These are phyloP conservation scores for Drosophila pallidifrons DNA, from an alignment of 1,140 invertebrate genomes.

Conservation along the genomic window DNA sequence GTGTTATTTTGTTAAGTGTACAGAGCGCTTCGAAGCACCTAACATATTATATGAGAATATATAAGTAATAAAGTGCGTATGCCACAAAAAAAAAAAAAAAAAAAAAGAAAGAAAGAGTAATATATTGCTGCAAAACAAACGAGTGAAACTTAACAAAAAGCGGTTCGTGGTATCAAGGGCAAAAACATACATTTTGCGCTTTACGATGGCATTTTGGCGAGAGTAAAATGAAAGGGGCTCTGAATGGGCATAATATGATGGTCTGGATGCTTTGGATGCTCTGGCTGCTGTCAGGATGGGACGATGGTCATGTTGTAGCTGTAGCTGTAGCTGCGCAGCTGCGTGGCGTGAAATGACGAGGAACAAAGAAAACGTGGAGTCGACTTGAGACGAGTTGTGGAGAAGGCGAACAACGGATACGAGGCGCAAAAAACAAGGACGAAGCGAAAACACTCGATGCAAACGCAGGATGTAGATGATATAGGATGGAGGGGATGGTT, in stretches of 20 bases:
- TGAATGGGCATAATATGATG: constrained; percentile 37
- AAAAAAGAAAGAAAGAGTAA: constrained; percentile 5
- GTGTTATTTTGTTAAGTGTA: constrained; percentile 11
- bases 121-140: constrained; percentile 27
- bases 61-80: constrained; percentile 49
- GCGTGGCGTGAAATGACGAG: constrained; percentile 60
- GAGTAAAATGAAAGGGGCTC: constrained; percentile 49
- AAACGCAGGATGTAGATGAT: not conserved
- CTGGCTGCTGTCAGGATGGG: not conserved
- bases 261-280: constrained; percentile 5
- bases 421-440: constrained; percentile 5
- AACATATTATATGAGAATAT: constrained; percentile 43
- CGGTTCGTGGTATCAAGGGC: constrained; percentile 47
- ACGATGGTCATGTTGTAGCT: constrained; percentile 46
- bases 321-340: constrained; percentile 58
- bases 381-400: constrained; percentile 6
- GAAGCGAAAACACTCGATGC: constrained; percentile 14
- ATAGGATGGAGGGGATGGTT: too few species aligned
- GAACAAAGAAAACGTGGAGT: constrained; percentile 53
- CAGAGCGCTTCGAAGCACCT: constrained; percentile 5
- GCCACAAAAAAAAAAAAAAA: constrained; percentile 26
- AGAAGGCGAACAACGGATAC: constrained; percentile 21
- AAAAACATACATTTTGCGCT: constrained; percentile 64
- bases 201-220: constrained; percentile 60
- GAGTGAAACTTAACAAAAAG: constrained; percentile 52